phyloP scores from a whole-genome alignment of 2,113 vertebrate species.

The Esox niger region DNA sequence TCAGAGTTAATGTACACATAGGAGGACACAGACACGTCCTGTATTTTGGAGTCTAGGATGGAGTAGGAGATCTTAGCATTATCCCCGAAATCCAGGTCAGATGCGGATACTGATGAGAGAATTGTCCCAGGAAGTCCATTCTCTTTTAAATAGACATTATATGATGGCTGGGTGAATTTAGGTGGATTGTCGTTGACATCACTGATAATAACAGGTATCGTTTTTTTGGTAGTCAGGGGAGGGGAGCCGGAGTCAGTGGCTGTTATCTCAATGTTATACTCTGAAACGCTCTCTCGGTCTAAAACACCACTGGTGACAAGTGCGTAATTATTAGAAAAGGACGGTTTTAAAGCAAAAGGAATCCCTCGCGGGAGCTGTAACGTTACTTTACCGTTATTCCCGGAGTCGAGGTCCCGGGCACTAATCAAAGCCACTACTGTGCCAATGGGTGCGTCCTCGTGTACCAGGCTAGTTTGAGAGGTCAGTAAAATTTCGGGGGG shows the following conservation, averaged over 20 bases:
- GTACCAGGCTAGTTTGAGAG: conserved; percentile 49
- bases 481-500: conserved; percentile 61
- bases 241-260: conserved; percentile 77
- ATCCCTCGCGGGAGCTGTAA: conserved; percentile 24
- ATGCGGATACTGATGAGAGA: conserved; percentile 62
- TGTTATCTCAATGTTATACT: conserved; percentile 55
- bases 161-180: conserved; percentile 62
- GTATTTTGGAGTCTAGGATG: conserved; percentile 68
- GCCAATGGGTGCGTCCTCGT: conserved; percentile 50
- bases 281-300: conserved; percentile 43
- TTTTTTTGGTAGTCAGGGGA: conserved; percentile 67
- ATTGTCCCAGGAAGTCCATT: conserved; percentile 48
- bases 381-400: conserved; percentile 54
- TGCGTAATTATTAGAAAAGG: conserved; percentile 59
- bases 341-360: conserved; percentile 52
- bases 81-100: conserved; percentile 70
- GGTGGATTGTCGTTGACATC: conserved; percentile 81
- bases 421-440: conserved; percentile 67
- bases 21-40: conserved; percentile 72
- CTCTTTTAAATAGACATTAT: conserved; percentile 56
- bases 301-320: conserved; percentile 46
- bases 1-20: conserved; percentile 81
- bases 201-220: conserved; percentile 67
- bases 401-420: conserved; percentile 55
- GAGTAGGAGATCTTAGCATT: conserved; percentile 77